Evolutionary conservation across 2,888 invertebrate genomes (phyloP).

Genomic region (Oligia strigilis): DNA sequence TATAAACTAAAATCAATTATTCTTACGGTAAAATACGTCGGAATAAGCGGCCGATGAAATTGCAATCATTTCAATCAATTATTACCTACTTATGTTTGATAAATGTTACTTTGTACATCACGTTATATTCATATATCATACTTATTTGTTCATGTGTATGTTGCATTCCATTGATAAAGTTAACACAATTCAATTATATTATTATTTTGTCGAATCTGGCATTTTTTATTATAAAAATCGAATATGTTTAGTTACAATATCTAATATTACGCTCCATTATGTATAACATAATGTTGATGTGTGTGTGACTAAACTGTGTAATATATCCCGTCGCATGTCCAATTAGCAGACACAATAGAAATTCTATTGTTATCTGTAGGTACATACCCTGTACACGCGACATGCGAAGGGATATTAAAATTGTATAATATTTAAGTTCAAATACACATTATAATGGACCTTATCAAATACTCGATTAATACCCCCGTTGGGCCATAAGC

Average conservation of each 20-base stretch:
- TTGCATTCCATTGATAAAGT: slow-evolving; percentile 20
- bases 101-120: slow-evolving; percentile 17
- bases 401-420: too few relatives aligned
- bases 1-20: slow-evolving; percentile 73
- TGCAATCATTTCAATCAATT: slow-evolving; percentile 57
- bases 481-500: too few relatives aligned
- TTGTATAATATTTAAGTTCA: not conserved
- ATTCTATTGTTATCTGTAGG: too few relatives aligned
- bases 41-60: slow-evolving; percentile 54
- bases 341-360: too few relatives aligned
- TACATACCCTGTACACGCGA: too few relatives aligned
- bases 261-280: slow-evolving; percentile 46
- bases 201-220: not conserved
- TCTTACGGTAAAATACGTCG: slow-evolving; percentile 45
- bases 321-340: too few relatives aligned
- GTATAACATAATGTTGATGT: slow-evolving; percentile 5
- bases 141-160: not conserved
- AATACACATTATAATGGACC: too few relatives aligned
- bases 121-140: not conserved
- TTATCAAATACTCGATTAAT: too few relatives aligned
- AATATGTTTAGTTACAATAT: slow-evolving; percentile 12
- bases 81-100: slow-evolving; percentile 20
- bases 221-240: slow-evolving; percentile 14
- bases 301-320: slow-evolving; percentile 32
- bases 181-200: slow-evolving; percentile 37